Evolutionary conservation across 2,888 invertebrate species (phyloP).

Genomic region (Leptinotarsa peninsularis): DNA sequence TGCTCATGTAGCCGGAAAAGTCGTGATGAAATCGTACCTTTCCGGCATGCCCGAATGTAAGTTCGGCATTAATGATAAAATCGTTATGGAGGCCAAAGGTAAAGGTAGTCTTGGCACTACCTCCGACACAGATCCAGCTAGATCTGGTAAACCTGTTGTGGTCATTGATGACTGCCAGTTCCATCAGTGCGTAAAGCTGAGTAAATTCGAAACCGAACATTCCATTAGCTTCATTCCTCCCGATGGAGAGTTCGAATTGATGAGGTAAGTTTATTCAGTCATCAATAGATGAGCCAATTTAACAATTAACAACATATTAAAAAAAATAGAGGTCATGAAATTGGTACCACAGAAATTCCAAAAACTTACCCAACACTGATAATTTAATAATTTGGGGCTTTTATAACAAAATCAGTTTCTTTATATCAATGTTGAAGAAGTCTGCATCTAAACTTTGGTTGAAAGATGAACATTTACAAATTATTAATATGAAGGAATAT

Average conservation of each 20-base stretch:
- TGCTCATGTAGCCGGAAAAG: conserved; percentile 99
- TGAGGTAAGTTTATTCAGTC: conserved; percentile 76
- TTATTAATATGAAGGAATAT: no score
- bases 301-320: neutral
- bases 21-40: conserved; percentile 99
- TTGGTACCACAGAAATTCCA: no score
- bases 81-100: conserved; percentile 96
- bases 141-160: conserved; percentile 98
- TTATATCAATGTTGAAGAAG: no score
- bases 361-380: no score
- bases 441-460: no score
- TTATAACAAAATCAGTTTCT: no score
- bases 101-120: conserved; percentile 77
- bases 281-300: conserved; percentile 2
- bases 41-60: conserved; percentile 99
- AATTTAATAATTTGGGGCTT: no score
- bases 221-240: conserved; percentile 99
- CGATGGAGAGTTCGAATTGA: conserved; percentile 99
- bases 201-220: conserved; percentile 99
- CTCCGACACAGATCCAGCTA: conserved; percentile 78
- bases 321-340: no score
- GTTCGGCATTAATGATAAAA: conserved; percentile 99
- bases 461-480: no score
- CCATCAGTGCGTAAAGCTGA: conserved; percentile 99
- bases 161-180: conserved; percentile 99